A percentile compares a stretch with the other conserved stretches of the same genome.
Evolutionary conservation across 2,113 vertebrate species (phyloP).

Genomic region (Takifugu flavidus): DNA sequence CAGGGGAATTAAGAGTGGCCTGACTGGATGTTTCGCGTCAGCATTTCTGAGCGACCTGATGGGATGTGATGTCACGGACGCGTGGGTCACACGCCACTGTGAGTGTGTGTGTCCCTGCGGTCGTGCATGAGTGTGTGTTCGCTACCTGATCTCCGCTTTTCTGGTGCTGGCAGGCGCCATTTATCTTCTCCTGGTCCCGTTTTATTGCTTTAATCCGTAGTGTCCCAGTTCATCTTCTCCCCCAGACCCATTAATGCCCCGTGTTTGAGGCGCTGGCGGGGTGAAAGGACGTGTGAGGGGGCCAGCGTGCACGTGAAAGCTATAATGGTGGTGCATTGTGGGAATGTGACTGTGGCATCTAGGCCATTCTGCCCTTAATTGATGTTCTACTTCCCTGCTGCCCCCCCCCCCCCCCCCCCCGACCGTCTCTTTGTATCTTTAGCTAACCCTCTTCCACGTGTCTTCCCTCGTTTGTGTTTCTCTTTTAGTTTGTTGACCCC

Average conservation of each 20-base stretch:
- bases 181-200: too few species aligned
- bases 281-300: not conserved
- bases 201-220: too few species aligned
- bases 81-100: not conserved
- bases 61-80: slow-evolving; percentile 39
- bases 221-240: too few species aligned
- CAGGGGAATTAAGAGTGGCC: not conserved
- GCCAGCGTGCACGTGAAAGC: slow-evolving; percentile 1
- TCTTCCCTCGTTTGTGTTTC: not conserved
- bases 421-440: not conserved
- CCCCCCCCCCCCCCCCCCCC: slow-evolving; percentile 54
- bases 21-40: slow-evolving; percentile 11
- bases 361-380: slow-evolving; percentile 75
- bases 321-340: slow-evolving; percentile 55
- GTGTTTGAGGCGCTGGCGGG: not conserved
- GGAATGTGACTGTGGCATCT: slow-evolving; percentile 60
- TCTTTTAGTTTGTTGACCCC: not conserved
- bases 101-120: not conserved
- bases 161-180: not conserved
- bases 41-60: slow-evolving; percentile 15
- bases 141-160: slow-evolving; percentile 5
- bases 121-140: slow-evolving; percentile 14
- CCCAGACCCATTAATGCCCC: not conserved
- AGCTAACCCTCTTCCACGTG: slow-evolving; percentile 1
- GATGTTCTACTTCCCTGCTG: slow-evolving; percentile 72